Evolutionary conservation across 53 echinoderm and acorn worm species (phyloP).

Genomic region (Holothuria scabra): DNA sequence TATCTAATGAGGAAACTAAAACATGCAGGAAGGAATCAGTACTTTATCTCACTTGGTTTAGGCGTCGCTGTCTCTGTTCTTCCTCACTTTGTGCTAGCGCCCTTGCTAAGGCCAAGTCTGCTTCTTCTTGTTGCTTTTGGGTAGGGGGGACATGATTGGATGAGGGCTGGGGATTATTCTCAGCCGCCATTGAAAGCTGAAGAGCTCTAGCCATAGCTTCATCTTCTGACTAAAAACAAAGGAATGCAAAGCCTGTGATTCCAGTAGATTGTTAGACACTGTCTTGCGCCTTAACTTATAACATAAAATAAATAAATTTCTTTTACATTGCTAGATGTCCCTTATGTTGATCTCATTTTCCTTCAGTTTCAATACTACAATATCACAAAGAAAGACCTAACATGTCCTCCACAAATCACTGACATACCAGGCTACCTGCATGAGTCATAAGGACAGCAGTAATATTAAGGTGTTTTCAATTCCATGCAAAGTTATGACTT

Average conservation of each 20-base stretch:
- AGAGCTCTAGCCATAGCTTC: slow-evolving; percentile 97
- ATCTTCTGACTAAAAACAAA: slow-evolving; percentile 77
- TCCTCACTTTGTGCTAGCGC: slow-evolving; percentile 88
- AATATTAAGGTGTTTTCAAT: no score
- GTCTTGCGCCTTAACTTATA: no score
- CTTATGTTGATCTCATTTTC: no score
- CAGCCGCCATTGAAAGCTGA: slow-evolving; percentile 76
- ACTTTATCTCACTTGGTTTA: slow-evolving; percentile 62
- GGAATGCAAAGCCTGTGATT: not conserved
- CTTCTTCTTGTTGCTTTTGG: slow-evolving; percentile 78
- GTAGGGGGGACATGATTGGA: slow-evolving; percentile 10
- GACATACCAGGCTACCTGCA: no score
- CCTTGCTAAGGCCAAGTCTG: slow-evolving; percentile 82
- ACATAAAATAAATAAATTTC: no score
- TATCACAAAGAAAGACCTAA: no score
- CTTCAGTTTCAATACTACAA: no score
- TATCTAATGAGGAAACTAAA: not conserved
- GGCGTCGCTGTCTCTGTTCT: slow-evolving; percentile 61
- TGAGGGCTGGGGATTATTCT: slow-evolving; percentile 15
- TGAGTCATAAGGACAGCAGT: no score
- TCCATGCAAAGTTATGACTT: no score
- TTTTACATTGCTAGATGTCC: no score
- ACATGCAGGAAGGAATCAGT: not conserved
- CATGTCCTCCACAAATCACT: no score
- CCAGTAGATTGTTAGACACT: no score